Evolutionary conservation across 2,888 invertebrate genomes (phyloP), one percentile per base, ranked within the genome.

Genomic region (Chromoteleia sp.): DNA sequence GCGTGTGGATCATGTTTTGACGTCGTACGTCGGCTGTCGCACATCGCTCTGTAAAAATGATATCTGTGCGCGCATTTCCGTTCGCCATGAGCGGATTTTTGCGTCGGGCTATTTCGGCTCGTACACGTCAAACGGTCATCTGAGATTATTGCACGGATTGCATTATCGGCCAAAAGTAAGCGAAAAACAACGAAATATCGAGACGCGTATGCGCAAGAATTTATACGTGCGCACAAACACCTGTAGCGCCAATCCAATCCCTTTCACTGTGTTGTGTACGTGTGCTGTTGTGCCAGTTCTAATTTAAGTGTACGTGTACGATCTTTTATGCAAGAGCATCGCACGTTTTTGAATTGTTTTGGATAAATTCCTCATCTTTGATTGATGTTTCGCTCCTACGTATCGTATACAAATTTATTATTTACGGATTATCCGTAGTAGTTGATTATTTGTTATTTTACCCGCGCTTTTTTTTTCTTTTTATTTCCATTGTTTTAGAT

Each of bases 231-330:
- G 56, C 71, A 59, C 78, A 65, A 71, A 79, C 79, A 79, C 73
- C 79, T 79, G 79, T 79, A 73, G 79, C 79, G 73, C 73, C 79
- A 73, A 73, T 54, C 52, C 43, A 48, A 78, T 50, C 54, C 19
- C 45, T 45, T 12, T 65, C 52, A 6, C 12, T 56, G 50, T 52
- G 45, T 48, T 29, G 58, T 12, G 67, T 61, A 17, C 33, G 58
- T 56, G 43, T 41, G 36, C 17, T 21, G 25, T n/a, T 63, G 25
- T 45, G 39, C 50, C 39, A 39, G 58, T 58, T 21, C 17, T 0
- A 1, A 14, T 39, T 4, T 39, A 0, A 14, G 41, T 50, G 36
- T 54, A 19, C 14, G 56, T 14, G 56, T 48, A 14, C 14, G 29
- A 68, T 68, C 52, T 45, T 68, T 68, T 68, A 56, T 68, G 67